These are phyloP conservation scores for Sisyra nigra DNA, from an alignment of 2,888 invertebrate genomes.

Conservation along the genomic window DNA sequence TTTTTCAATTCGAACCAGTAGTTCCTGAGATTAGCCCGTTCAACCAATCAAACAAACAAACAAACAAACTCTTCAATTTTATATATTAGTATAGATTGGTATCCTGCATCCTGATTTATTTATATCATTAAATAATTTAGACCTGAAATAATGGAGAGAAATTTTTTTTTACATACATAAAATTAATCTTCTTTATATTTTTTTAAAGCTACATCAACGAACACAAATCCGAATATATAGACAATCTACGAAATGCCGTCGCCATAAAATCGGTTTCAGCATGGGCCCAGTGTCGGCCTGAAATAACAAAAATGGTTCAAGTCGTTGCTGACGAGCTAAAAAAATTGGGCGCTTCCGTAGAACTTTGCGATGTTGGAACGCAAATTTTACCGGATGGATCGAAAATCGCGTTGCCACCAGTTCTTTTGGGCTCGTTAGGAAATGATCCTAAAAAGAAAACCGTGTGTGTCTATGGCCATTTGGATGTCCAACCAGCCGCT, in stretches of 20 bases:
- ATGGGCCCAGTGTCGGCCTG: conserved; percentile 64
- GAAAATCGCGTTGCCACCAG: conserved; percentile 67
- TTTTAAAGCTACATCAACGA: conserved; percentile 58
- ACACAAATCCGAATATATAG: conserved; percentile 59
- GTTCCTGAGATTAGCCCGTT: no score
- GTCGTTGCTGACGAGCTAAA: conserved; percentile 59
- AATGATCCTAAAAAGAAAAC: conserved; percentile 79
- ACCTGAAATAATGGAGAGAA: no score
- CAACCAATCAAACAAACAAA: no score
- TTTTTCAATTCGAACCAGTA: no score
- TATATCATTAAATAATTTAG: no score
- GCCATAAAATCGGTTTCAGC: conserved; percentile 92
- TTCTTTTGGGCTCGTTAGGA: conserved; percentile 65
- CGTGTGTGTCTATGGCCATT: conserved; percentile 87
- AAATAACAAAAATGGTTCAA: conserved; percentile 71
- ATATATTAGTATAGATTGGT: no score
- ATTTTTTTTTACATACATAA: neutral
- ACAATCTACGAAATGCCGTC: conserved; percentile 67
- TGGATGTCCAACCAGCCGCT: conserved; percentile 94
- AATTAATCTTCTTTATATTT: conserved; percentile 3
- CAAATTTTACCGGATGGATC: conserved; percentile 56
- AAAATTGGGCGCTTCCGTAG: conserved; percentile 51
- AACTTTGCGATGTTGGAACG: conserved; percentile 60
- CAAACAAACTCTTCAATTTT: no score
- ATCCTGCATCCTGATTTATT: no score